A percentile compares a stretch with the other conserved stretches of the same genome.
Evolutionary conservation across 2,113 vertebrate genomes (phyloP).

Genomic region (Argyrosomus japonicus): DNA sequence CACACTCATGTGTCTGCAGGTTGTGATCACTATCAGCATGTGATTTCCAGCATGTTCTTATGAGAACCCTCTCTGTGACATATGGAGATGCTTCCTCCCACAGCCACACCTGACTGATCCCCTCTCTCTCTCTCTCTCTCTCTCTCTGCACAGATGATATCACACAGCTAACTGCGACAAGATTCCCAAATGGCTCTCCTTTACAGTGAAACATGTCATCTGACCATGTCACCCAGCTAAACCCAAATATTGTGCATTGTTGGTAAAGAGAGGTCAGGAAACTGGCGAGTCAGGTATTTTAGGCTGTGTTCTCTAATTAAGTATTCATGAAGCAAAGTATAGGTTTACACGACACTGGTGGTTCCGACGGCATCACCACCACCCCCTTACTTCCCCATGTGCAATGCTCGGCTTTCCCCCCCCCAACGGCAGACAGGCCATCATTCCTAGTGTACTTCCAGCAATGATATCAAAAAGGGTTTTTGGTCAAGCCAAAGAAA

Average conservation of each 20-base stretch:
- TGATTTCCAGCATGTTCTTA: slow-evolving; percentile 62
- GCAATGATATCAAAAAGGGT: slow-evolving; percentile 88
- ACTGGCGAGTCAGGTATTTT: slow-evolving; percentile 68
- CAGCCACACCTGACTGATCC: slow-evolving; percentile 73
- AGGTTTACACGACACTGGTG: slow-evolving; percentile 81
- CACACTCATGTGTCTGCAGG: slow-evolving; percentile 56
- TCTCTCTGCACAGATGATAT: slow-evolving; percentile 71
- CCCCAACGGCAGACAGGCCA: slow-evolving; percentile 68
- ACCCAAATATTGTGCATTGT: slow-evolving; percentile 66
- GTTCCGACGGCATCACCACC: slow-evolving; percentile 64
- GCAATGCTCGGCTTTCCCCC: slow-evolving; percentile 64
- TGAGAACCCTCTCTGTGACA: slow-evolving; percentile 65
- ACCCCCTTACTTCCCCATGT: slow-evolving; percentile 50
- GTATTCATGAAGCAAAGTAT: slow-evolving; percentile 82
- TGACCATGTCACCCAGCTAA: slow-evolving; percentile 65
- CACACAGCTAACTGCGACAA: slow-evolving; percentile 67
- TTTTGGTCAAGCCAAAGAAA: slow-evolving; percentile 88
- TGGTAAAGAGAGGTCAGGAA: slow-evolving; percentile 71
- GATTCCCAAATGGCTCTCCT: slow-evolving; percentile 68
- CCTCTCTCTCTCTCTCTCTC: not conserved
- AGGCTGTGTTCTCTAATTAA: slow-evolving; percentile 81
- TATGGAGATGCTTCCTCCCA: slow-evolving; percentile 72
- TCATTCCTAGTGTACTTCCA: slow-evolving; percentile 82
- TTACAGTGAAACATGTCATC: slow-evolving; percentile 71
- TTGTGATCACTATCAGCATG: slow-evolving; percentile 67